Evolutionary conservation across 2,888 invertebrate genomes (phyloP).

Genomic region (Amphipoea oculea): DNA sequence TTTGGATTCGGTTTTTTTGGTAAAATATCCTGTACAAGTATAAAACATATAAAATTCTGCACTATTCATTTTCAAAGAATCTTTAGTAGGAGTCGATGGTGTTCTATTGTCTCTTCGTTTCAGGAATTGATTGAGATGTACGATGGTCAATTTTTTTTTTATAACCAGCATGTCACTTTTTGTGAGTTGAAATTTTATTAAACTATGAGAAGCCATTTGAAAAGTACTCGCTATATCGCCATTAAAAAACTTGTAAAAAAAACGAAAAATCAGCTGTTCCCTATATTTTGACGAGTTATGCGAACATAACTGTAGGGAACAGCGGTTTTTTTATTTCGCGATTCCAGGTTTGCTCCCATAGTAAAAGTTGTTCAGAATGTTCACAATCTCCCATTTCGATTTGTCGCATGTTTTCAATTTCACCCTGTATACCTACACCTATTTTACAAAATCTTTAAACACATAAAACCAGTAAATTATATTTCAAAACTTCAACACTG

Average conservation of each 20-base stretch:
- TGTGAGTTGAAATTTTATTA: not conserved
- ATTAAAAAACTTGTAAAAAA: not conserved
- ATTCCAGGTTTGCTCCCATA: no score
- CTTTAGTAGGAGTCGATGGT: not conserved
- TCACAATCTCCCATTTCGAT: no score
- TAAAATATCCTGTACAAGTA: not conserved
- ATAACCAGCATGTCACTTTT: not conserved
- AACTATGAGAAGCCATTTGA: not conserved
- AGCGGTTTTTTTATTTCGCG: no score
- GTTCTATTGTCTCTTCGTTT: no score
- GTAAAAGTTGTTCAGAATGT: no score
- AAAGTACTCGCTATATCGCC: not conserved
- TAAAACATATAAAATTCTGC: no score
- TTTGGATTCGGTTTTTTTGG: not conserved
- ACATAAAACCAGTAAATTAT: conserved; percentile 6
- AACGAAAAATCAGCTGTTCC: no score
- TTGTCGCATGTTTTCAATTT: no score
- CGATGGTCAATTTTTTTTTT: not conserved
- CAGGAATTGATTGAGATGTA: not conserved
- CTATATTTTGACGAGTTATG: no score
- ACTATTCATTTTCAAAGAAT: not conserved
- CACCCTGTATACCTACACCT: no score
- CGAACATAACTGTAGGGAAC: no score
- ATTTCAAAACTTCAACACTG: conserved; percentile 6
- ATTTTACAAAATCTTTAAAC: not conserved